A percentile compares a stretch with the other conserved stretches of the same genome.
These are phyloP conservation scores for Phenganax marumi DNA, from an alignment of 92 coral and sea anemone species.

Conservation along the genomic window DNA sequence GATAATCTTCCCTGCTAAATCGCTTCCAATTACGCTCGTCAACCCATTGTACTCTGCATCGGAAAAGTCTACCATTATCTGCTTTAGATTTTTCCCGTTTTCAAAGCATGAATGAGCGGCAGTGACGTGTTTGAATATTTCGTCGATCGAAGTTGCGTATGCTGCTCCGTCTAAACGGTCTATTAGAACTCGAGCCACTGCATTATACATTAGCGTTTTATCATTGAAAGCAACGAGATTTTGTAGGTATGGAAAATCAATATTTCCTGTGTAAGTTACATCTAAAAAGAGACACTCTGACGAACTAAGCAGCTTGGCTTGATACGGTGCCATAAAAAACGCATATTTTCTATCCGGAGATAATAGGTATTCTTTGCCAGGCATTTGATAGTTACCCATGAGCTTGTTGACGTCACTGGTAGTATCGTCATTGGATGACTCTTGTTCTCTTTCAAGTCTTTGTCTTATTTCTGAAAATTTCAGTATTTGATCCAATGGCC, in stretches of 20 bases:
- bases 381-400: slow-evolving; percentile 61
- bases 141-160: slow-evolving; percentile 37
- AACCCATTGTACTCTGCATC: no score
- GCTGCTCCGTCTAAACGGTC: slow-evolving; percentile 51
- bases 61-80: no score
- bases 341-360: slow-evolving; percentile 45
- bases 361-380: slow-evolving; percentile 56
- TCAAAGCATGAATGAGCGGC: slow-evolving; percentile 28
- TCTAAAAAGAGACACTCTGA: slow-evolving; percentile 50
- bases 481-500: slow-evolving; percentile 2
- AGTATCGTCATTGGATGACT: background rate
- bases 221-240: slow-evolving; percentile 49
- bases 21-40: no score
- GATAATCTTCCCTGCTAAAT: no score
- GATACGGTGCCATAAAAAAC: slow-evolving; percentile 57
- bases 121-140: slow-evolving; percentile 42
- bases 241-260: slow-evolving; percentile 52
- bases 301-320: slow-evolving; percentile 25
- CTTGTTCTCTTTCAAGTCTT: slow-evolving; percentile 49
- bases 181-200: slow-evolving; percentile 52
- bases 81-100: slow-evolving; percentile 13
- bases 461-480: slow-evolving; percentile 35
- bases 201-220: slow-evolving; percentile 38
- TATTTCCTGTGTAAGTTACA: slow-evolving; percentile 57
- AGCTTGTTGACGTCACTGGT: slow-evolving; percentile 42